These are phyloP conservation scores for Pterostichus madidus DNA, from an alignment of 2,888 invertebrate species.

Conservation along the genomic window DNA sequence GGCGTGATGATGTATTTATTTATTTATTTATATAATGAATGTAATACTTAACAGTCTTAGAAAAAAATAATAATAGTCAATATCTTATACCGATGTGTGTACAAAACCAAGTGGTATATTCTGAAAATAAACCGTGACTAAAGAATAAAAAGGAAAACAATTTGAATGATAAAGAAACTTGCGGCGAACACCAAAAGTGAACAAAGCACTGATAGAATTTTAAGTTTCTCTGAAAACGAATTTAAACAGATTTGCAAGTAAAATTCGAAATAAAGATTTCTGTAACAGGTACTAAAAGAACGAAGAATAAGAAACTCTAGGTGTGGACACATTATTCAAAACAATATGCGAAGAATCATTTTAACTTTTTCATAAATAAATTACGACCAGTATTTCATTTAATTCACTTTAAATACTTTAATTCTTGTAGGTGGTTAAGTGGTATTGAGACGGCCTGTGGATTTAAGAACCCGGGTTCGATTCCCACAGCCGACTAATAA, in stretches of 20 bases:
- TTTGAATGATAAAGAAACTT: constrained; percentile 33
- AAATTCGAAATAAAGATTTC: constrained; percentile 35
- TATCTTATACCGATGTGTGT: not conserved
- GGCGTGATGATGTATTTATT: no score
- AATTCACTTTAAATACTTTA: no score
- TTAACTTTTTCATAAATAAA: no score
- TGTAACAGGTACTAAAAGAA: not conserved
- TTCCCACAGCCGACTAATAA: no score
- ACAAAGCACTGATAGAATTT: constrained; percentile 27
- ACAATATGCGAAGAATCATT: not conserved
- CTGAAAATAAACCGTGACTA: constrained; percentile 44
- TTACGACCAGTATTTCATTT: no score
- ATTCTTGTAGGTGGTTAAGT: no score
- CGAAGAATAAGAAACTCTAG: not conserved
- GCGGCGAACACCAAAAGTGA: constrained; percentile 13
- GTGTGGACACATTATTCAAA: not conserved
- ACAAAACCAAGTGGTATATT: constrained; percentile 1
- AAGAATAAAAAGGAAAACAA: constrained; percentile 47
- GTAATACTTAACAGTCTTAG: no score
- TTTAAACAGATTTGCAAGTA: constrained; percentile 37
- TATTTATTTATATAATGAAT: no score
- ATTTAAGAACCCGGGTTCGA: no score
- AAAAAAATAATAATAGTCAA: not conserved
- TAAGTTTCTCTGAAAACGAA: constrained; percentile 14
- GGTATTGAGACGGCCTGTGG: no score